A percentile compares a stretch with the other conserved stretches of the same genome.
Evolutionary conservation across 2,888 invertebrate species (phyloP).

Genomic region (Tryphoninae sp.): DNA sequence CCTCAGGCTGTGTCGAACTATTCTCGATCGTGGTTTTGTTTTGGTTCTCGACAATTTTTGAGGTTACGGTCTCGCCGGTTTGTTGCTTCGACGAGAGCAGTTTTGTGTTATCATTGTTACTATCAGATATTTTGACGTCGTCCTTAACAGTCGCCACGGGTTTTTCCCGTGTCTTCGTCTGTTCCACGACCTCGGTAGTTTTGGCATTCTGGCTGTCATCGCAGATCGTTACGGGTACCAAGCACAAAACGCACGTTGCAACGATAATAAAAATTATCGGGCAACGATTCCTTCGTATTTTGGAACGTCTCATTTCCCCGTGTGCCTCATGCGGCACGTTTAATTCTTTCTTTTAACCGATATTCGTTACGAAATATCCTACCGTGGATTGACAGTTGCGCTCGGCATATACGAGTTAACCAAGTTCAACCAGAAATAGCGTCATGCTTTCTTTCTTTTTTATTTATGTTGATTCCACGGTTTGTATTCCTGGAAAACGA

Average conservation of each 20-base stretch:
- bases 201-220: slow-evolving; percentile 38
- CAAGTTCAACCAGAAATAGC: slow-evolving; percentile 35
- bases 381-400: slow-evolving; percentile 8
- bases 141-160: not conserved
- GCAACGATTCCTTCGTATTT: slow-evolving; percentile 54
- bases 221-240: slow-evolving; percentile 40
- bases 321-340: slow-evolving; percentile 37
- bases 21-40: slow-evolving; percentile 21
- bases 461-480: not conserved
- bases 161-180: slow-evolving; percentile 7
- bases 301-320: slow-evolving; percentile 53
- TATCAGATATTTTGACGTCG: slow-evolving; percentile 19
- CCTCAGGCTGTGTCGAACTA: slow-evolving; percentile 35
- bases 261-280: slow-evolving; percentile 42
- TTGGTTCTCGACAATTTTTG: slow-evolving; percentile 17
- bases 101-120: slow-evolving; percentile 6
- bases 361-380: slow-evolving; percentile 5
- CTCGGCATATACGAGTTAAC: slow-evolving; percentile 4
- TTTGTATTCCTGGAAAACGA: slow-evolving; percentile 7
- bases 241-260: slow-evolving; percentile 53
- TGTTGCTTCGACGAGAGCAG: slow-evolving; percentile 1
- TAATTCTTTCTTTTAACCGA: slow-evolving; percentile 16
- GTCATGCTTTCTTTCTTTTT: slow-evolving; percentile 41
- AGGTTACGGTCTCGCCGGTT: slow-evolving; percentile 51
- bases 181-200: not conserved